Evolutionary conservation across 2,888 invertebrate genomes (phyloP), one percentile per base, ranked within the genome.

Genomic region (Erebia ligea): DNA sequence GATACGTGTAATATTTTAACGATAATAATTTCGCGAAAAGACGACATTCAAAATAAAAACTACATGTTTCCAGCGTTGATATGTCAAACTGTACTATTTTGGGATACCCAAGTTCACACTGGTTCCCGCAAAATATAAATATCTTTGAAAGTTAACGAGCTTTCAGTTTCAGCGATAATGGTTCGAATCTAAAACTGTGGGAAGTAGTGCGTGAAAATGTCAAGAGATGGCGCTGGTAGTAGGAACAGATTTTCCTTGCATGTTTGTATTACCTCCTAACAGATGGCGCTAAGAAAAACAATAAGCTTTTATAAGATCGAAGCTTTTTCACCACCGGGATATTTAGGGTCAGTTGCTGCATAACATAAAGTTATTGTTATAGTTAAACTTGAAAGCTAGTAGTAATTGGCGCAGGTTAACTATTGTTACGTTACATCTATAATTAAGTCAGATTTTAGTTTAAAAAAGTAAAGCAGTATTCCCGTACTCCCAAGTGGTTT

Each of bases 21-120:
- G 73, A 82, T 85, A 85, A 86, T 81, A 83, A 87, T 86, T 87
- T 87, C 84, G 85, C 88, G 77, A 85, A 79, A 78, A 76, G 78
- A 81, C 84, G 85, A 85, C 86, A 88, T 89, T 86, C 81, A 86
- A 88, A 90, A 89, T 89, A 91, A 89, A 90, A 90, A 87, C 93
- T 92, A 92, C 92, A 93, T 92, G 89, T 87, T 92, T 86, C 88
- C 82, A 84, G 85, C 87, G 85, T 87, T 83, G 87, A 87, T 91
- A 90, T 92, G 92, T 92, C 92, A 92, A 92, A 92, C 88, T 87
- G 82, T 84, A 91, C 92, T 92, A 92, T 93, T 93, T 92, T 87
- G 79, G 89, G 87, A 87, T 79, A 80, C 83, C 86, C 91, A 92
- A 92, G 92, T 91, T 92, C 92, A 90, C 88, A 87, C 84, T 85